Base-by-base conservation (phyloP, 1,140 invertebrate genomes). In the Drosophila melanica region DNA sequence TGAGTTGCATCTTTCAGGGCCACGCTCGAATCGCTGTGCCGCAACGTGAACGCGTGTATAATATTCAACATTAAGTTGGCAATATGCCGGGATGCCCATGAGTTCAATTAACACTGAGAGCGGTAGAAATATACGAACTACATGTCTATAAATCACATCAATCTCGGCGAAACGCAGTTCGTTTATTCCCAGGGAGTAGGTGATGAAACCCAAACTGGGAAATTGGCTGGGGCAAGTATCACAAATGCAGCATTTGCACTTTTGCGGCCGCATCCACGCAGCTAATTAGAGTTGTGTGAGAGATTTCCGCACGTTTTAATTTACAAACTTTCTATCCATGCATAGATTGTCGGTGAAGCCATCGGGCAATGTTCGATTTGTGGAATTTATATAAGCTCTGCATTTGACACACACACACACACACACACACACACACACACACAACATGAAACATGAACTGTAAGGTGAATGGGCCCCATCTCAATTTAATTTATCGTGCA, bases 291-390 rank as follows among this genome's bases (percentile, higher is more conserved):
- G 63, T 68, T 82, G 44, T 59, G 62, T 53, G 79, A 45, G 76
- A 79, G 66, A 72, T 84, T 89, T 89, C 84, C 84, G 80, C 84
- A 80, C 85, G 79, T 78, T 80, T 89, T 80, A 80, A 77, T 84
- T 89, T 82, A 63, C 51, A 70, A 77, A 86, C 78, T 27, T 20
- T 89, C 20, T 84, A 84, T 79, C 39, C 68, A 59, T 48, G 55
- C 64, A 77, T 10, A 74, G 73, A 20, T 47, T 42, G 30, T 33
- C 33, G 51, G 59, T 55, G 20, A 20, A 14, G 5, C 8, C n/a
- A 12, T 20, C n/a, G 23, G 10, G 57, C 41, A 63, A 53, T 45
- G 10, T 77, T 87, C 79, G 76, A 87, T 79, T 85, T 77, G 69
- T 68, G 42, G 6, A 33, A 81, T 75, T 86, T 87, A 78, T 87